Conservation (phyloP, 2,113 vertebrate species). For the Acrocephalus kingi region DNA sequence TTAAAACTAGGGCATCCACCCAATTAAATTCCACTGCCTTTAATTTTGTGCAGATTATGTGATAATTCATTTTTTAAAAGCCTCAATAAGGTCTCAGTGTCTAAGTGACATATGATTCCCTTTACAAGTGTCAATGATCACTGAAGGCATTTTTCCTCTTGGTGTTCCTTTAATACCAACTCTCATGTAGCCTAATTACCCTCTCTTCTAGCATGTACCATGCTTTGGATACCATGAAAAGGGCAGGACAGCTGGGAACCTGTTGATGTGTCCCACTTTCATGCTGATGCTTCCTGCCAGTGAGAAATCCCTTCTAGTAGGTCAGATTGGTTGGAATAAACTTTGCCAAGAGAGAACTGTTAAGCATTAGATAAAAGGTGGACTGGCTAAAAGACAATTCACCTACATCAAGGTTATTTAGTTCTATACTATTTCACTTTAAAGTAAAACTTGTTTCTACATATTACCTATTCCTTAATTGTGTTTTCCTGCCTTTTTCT, state of each 20-base stretch:
- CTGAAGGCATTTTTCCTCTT: not conserved
- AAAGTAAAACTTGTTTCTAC: not conserved
- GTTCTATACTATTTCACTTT: not conserved
- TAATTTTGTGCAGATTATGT: not conserved
- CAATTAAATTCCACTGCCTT: not conserved
- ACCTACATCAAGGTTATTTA: not conserved
- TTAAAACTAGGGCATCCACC: not conserved
- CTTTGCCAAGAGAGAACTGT: not conserved
- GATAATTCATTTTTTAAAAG: not conserved
- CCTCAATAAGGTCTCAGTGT: not conserved
- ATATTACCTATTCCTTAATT: not conserved
- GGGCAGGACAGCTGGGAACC: not conserved
- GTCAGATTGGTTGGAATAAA: not conserved
- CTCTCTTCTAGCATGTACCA: not conserved
- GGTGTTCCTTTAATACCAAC: not conserved
- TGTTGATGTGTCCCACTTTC: not conserved
- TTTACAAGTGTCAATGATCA: not conserved
- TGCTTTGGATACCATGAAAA: not conserved
- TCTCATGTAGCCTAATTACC: not conserved
- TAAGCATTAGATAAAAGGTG: not conserved
- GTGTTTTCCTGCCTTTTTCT: not conserved
- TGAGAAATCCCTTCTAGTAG: not conserved
- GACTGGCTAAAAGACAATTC: not conserved
- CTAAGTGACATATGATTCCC: not conserved
- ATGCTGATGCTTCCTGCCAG: accelerated